These are phyloP conservation scores for Astropecten irregularis DNA, from an alignment of 53 echinoderm and acorn worm species.

Conservation along the genomic window DNA sequence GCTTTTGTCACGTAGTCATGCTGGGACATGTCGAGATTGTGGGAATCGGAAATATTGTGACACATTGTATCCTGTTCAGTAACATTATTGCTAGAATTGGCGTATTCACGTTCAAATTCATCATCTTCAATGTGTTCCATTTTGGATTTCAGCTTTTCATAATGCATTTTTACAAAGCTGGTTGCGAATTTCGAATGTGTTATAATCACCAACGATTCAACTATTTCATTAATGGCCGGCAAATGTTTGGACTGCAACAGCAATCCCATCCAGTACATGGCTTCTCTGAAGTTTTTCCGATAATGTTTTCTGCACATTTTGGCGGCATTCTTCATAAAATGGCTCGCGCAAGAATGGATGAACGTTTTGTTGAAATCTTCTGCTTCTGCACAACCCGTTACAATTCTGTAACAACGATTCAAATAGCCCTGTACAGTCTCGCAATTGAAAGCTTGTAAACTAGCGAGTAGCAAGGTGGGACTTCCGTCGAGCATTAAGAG, in stretches of 20 bases:
- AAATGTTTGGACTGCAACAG: background rate
- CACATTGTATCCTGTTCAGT: too few species aligned
- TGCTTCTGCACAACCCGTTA: background rate
- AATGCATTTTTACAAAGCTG: background rate
- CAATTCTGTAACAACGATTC: background rate
- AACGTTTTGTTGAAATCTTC: background rate
- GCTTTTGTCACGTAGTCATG: background rate
- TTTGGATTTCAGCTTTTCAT: background rate
- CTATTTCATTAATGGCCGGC: background rate
- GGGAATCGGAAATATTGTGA: too few species aligned
- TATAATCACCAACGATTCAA: background rate
- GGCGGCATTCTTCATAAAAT: constrained; percentile 13
- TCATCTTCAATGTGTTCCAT: background rate
- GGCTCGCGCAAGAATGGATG: background rate
- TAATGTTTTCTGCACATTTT: background rate
- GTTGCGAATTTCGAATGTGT: background rate
- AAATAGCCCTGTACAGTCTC: background rate
- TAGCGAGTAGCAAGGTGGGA: background rate
- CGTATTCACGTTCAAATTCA: background rate
- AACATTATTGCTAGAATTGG: background rate
- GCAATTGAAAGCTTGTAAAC: background rate
- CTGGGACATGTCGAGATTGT: background rate
- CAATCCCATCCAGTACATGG: background rate
- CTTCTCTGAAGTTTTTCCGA: background rate
- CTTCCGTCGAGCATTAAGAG: constrained; percentile 8